Percentiles rank a stretch among this genome's conserved stretches.
Evolutionary conservation across 2,888 invertebrate genomes (phyloP).

Genomic region (Amiota mariae): DNA sequence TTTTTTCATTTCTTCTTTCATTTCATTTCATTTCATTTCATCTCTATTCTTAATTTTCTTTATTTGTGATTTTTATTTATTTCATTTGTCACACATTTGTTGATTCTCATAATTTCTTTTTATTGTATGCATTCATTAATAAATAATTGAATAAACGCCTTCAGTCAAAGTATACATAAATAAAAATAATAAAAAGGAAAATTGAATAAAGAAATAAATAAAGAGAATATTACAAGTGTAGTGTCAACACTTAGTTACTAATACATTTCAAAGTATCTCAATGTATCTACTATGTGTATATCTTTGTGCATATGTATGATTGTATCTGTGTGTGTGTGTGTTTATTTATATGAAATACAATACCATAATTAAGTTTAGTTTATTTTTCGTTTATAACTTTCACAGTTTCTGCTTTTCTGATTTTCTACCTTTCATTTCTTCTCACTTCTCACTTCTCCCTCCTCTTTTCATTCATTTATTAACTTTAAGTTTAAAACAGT

Average conservation of each 20-base stretch:
- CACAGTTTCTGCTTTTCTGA: too few relatives aligned
- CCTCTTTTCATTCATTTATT: not conserved
- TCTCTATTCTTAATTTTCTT: too few relatives aligned
- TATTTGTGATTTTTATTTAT: too few relatives aligned
- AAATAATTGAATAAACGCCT: constrained; percentile 15
- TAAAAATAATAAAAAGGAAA: not conserved
- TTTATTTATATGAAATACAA: not conserved
- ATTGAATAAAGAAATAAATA: not conserved
- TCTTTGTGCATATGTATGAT: not conserved
- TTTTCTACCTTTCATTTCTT: not conserved
- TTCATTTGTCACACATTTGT: too few relatives aligned
- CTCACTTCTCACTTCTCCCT: not conserved
- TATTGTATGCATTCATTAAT: not conserved
- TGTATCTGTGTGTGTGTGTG: not conserved
- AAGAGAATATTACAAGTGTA: too few relatives aligned
- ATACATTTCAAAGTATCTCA: too few relatives aligned
- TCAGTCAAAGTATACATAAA: not conserved
- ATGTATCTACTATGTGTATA: not conserved
- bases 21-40: too few relatives aligned
- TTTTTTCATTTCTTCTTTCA: not conserved
- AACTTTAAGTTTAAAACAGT: not conserved
- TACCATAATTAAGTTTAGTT: not conserved
- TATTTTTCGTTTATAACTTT: too few relatives aligned
- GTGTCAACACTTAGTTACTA: too few relatives aligned
- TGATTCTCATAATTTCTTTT: constrained; percentile 4